phyloP scores from a whole-genome alignment of 1,140 invertebrate genomes.

The Coenobita brevimanus region DNA sequence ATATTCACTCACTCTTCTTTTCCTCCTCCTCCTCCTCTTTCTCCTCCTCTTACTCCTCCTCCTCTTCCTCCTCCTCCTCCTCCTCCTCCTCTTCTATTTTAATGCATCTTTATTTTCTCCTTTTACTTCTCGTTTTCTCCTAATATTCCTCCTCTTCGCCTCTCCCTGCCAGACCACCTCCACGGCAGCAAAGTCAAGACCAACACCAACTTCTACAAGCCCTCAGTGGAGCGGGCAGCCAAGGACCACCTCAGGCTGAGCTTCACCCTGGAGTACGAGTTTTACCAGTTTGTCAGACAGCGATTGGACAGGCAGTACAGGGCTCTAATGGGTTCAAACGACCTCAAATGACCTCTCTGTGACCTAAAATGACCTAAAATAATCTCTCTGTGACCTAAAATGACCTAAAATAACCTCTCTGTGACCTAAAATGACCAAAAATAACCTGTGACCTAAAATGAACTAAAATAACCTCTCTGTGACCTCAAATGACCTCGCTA shows the following conservation, averaged over 20 bases:
- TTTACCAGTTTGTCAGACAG: not conserved
- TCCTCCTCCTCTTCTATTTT: no score
- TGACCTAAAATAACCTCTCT: not conserved
- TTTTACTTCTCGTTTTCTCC: not conserved
- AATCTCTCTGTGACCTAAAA: not conserved
- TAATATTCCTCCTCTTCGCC: not conserved
- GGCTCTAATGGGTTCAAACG: not conserved
- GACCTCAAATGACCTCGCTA: not conserved
- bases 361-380: not conserved
- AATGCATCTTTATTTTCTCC: not conserved
- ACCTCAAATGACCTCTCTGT: not conserved
- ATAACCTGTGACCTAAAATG: not conserved
- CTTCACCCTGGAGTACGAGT: not conserved
- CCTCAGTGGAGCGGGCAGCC: not conserved
- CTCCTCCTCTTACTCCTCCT: no score
- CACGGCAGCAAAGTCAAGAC: not conserved
- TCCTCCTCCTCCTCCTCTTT: no score
- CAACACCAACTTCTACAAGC: not conserved
- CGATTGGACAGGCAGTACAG: not conserved
- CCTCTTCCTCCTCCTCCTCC: no score
- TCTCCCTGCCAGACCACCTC: not conserved
- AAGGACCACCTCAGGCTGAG: not conserved
- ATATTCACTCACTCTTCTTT: no score
- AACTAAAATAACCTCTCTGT: not conserved
- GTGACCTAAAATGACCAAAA: not conserved